phyloP scores from a whole-genome alignment of 1,140 invertebrate genomes.

The Lineus longissimus region DNA sequence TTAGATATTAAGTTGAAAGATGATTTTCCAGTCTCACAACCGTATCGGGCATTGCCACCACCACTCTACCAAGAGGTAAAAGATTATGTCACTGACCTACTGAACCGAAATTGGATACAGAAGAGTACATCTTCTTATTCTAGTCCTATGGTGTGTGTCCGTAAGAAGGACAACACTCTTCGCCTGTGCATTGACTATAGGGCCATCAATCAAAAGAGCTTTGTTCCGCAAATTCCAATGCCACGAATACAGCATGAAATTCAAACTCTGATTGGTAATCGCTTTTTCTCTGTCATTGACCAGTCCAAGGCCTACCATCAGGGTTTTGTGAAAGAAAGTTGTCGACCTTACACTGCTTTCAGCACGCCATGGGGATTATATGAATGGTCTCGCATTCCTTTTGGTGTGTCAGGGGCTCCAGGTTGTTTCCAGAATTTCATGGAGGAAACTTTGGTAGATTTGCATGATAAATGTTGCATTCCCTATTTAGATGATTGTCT shows the following conservation, averaged over 20 bases:
- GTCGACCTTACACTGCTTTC: conserved; percentile 11
- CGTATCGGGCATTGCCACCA: conserved; percentile 1
- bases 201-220: conserved; percentile 12
- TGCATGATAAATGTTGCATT: conserved; percentile 4
- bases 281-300: conserved; percentile 15
- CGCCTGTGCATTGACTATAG: conserved; percentile 27
- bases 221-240: conserved; percentile 6
- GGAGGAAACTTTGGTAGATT: conserved; percentile 3
- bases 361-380: conserved; percentile 17
- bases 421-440: not conserved
- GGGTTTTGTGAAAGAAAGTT: conserved; percentile 13
- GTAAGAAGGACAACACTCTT: conserved; percentile 19
- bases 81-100: no score
- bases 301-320: conserved; percentile 22
- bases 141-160: conserved; percentile 16
- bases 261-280: conserved; percentile 10
- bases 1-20: not conserved
- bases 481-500: not conserved
- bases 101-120: conserved; percentile 6
- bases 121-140: conserved; percentile 10
- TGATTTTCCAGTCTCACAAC: not conserved
- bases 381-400: conserved; percentile 22
- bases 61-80: conserved; percentile 23
- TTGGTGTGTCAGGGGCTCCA: conserved; percentile 9
- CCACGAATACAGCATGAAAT: conserved; percentile 21